These are phyloP conservation scores for Dunckerocampus dactyliophorus DNA, from an alignment of 2,113 vertebrate species.

Conservation along the genomic window DNA sequence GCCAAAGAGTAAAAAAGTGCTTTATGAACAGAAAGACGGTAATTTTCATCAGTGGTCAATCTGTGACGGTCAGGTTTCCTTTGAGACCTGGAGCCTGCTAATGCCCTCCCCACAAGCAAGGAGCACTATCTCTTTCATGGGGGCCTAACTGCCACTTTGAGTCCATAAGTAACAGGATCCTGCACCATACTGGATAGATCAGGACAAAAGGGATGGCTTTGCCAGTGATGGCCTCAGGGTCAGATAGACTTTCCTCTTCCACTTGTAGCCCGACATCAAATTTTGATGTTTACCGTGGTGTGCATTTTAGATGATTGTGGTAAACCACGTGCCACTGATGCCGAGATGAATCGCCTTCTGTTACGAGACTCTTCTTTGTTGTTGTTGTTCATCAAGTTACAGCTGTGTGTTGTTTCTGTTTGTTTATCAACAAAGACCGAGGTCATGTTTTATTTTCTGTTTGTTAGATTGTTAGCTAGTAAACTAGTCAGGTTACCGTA, in stretches of 20 bases:
- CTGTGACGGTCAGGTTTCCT: conserved; percentile 58
- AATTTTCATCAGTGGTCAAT: conserved; percentile 17
- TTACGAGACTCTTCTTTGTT: background rate
- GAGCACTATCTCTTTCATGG: conserved; percentile 69
- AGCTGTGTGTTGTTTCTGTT: background rate
- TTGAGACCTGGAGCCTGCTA: conserved; percentile 56
- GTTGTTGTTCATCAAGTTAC: background rate
- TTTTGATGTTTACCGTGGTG: conserved; percentile 29
- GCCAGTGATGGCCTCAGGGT: conserved; percentile 57
- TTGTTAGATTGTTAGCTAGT: background rate
- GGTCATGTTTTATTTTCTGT: conserved; percentile 3
- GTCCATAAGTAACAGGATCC: conserved; percentile 67
- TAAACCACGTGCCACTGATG: background rate
- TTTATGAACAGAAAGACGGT: conserved; percentile 28
- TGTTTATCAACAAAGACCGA: background rate
- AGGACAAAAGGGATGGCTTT: conserved; percentile 63
- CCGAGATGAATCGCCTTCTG: background rate
- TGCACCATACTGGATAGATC: conserved; percentile 44
- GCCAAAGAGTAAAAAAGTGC: background rate
- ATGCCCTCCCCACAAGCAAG: conserved; percentile 57
- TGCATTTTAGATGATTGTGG: background rate
- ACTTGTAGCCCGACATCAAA: conserved; percentile 27
- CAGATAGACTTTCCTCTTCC: conserved; percentile 63
- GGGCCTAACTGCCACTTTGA: conserved; percentile 67
- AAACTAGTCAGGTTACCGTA: too few species aligned